phyloP scores from a whole-genome alignment of 2,113 vertebrate genomes.

The Silurus asotus region DNA sequence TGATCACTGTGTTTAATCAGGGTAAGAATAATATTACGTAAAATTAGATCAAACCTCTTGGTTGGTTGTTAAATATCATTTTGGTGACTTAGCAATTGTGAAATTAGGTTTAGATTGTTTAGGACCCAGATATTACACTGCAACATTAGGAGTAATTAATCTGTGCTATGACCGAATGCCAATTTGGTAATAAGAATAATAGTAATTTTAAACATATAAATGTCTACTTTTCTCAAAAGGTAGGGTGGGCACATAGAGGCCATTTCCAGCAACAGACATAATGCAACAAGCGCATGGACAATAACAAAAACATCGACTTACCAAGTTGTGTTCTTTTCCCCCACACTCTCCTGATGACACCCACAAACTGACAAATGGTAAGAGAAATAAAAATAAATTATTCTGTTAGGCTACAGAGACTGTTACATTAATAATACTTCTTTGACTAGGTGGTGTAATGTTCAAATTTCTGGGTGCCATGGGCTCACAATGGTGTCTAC shows the following conservation, averaged over 20 bases:
- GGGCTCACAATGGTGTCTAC: neutral
- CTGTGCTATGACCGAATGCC: neutral
- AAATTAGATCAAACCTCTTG: neutral
- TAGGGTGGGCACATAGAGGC: neutral
- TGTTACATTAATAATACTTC: neutral
- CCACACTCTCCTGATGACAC: neutral
- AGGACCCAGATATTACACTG: neutral
- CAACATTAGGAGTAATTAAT: neutral
- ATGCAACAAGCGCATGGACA: slow-evolving; percentile 14
- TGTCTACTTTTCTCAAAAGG: neutral
- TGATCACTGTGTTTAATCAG: neutral
- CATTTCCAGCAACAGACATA: slow-evolving; percentile 53
- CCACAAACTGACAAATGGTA: slow-evolving; percentile 24
- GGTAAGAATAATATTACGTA: neutral
- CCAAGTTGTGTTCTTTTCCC: slow-evolving; percentile 69
- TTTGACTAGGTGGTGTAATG: neutral
- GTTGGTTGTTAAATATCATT: neutral
- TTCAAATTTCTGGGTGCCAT: neutral
- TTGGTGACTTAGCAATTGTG: neutral
- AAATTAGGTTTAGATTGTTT: neutral
- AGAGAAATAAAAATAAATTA: slow-evolving; percentile 14
- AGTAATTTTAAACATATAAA: neutral
- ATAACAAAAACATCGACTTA: slow-evolving; percentile 61
- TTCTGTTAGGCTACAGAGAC: neutral
- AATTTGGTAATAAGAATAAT: neutral